These are phyloP conservation scores for Chrysolina haemoptera DNA, from an alignment of 2,888 invertebrate genomes.

Conservation along the genomic window DNA sequence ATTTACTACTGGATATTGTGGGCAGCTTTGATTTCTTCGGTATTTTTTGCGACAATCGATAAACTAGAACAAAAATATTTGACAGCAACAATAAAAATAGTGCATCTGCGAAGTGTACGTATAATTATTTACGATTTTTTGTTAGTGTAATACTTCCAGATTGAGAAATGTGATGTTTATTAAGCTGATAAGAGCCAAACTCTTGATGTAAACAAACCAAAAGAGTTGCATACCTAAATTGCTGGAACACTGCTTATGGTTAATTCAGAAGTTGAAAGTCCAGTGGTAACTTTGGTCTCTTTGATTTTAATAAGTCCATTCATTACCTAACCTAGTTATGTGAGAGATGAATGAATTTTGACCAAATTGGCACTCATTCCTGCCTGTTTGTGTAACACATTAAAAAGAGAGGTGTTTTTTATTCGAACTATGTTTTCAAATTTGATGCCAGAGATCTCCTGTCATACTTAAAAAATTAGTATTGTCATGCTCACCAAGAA, in stretches of 20 bases:
- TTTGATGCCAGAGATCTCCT: no score
- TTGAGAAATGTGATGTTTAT: slow-evolving; percentile 9
- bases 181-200: slow-evolving; percentile 8
- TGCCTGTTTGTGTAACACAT: no score
- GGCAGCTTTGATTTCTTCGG: background rate
- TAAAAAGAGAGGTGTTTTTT: no score
- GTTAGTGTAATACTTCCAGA: slow-evolving; percentile 12
- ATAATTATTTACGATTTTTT: slow-evolving; percentile 3
- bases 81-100: slow-evolving; percentile 57
- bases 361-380: background rate
- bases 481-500: no score
- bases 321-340: background rate
- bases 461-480: no score
- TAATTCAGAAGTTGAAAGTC: slow-evolving; percentile 14
- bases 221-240: slow-evolving; percentile 1
- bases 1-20: background rate
- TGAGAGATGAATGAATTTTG: background rate
- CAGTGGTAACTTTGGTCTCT: slow-evolving; percentile 17
- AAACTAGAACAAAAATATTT: slow-evolving; percentile 53
- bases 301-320: background rate
- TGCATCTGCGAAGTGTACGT: slow-evolving; percentile 37
- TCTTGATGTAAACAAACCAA: slow-evolving; percentile 13
- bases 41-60: slow-evolving; percentile 57
- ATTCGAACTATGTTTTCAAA: no score
- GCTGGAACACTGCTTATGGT: background rate